Evolutionary conservation across 2,797 vertebrate species (phyloP).

Genomic region (Sebastes umbrosus): DNA sequence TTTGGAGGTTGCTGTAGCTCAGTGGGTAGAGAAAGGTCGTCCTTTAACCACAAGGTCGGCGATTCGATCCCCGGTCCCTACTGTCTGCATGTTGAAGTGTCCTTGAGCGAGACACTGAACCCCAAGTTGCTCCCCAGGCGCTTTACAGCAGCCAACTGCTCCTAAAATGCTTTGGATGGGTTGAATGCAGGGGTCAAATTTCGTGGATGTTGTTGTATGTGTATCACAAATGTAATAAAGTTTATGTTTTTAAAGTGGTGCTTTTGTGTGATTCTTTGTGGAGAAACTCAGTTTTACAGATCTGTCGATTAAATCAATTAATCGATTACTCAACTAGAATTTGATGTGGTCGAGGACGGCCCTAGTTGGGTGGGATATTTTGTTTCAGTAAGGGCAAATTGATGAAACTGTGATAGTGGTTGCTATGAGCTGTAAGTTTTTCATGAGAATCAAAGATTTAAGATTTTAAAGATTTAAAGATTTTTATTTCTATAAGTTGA

Average conservation of each 20-base stretch:
- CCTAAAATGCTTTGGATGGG: background rate
- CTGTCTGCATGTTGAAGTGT: background rate
- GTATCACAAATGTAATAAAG: fast-evolving
- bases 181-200: background rate
- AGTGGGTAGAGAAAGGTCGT: too few relatives aligned
- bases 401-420: background rate
- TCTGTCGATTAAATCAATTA: background rate
- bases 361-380: background rate
- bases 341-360: fast-evolving
- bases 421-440: background rate
- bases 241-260: too few relatives aligned
- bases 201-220: fast-evolving
- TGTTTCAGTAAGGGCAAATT: background rate
- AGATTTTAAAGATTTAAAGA: background rate
- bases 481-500: background rate
- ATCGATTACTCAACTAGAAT: background rate
- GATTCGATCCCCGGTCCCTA: background rate
- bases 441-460: background rate
- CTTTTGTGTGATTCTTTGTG: too few relatives aligned
- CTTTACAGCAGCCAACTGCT: background rate
- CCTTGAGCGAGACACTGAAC: background rate
- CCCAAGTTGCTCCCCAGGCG: background rate
- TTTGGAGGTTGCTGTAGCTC: too few relatives aligned
- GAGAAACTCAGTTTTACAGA: background rate
- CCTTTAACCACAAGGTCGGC: too few relatives aligned